Conservation (phyloP, 2,888 invertebrate species). For the Hymenopus coronatus region DNA sequence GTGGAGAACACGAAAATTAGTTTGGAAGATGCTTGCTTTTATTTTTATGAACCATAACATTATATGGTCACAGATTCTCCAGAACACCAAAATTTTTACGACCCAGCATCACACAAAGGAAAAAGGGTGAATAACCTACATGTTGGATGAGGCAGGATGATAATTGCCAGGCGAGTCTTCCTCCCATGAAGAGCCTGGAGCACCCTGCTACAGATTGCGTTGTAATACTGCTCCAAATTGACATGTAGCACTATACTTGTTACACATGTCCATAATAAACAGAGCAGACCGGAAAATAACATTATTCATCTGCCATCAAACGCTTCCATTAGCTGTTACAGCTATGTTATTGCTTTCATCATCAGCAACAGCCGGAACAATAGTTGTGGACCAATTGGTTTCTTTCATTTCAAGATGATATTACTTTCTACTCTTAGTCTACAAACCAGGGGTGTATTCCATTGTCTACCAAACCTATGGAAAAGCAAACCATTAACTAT, state of each 20-base stretch:
- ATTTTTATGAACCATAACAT: background rate
- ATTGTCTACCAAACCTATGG: too few species aligned
- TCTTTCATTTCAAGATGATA: too few species aligned
- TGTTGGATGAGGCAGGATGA: background rate
- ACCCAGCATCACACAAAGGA: background rate
- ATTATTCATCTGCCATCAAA: too few species aligned
- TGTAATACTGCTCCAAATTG: background rate
- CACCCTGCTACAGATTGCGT: background rate
- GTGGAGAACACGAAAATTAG: background rate
- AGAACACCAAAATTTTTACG: background rate
- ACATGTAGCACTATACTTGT: background rate
- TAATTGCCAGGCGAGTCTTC: background rate
- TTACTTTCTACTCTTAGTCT: too few species aligned
- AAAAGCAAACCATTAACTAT: too few species aligned
- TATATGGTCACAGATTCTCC: background rate
- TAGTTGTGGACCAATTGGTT: too few species aligned
- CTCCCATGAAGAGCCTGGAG: background rate
- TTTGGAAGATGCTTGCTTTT: background rate
- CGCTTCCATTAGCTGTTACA: too few species aligned
- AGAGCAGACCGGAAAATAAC: background rate
- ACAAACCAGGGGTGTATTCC: too few species aligned
- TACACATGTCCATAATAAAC: background rate
- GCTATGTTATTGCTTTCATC: too few species aligned
- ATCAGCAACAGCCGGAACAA: too few species aligned
- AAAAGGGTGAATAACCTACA: background rate